Evolutionary conservation across 2,888 invertebrate genomes (phyloP).

Genomic region (Hyppa rectilinea): DNA sequence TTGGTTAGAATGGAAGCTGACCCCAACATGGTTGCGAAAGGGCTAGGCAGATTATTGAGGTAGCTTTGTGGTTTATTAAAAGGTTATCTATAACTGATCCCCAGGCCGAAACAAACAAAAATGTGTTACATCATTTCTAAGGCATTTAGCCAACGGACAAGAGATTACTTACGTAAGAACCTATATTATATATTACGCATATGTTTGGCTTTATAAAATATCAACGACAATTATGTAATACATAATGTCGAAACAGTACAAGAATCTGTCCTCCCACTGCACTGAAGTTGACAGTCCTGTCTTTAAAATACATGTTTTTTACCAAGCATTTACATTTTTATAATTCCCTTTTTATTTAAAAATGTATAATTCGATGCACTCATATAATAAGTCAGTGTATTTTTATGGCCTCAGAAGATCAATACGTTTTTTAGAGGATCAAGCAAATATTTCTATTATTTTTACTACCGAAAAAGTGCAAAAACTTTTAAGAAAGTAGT

Average conservation of each 20-base stretch:
- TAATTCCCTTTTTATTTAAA: not conserved
- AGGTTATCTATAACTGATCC: not conserved
- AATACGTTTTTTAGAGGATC: too few species aligned
- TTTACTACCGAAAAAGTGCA: too few species aligned
- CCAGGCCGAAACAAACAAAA: not conserved
- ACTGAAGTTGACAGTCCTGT: not conserved
- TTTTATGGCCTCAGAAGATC: too few species aligned
- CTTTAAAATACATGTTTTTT: not conserved
- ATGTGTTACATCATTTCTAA: not conserved
- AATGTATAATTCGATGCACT: not conserved
- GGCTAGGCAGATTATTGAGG: not conserved
- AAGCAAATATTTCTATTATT: too few species aligned
- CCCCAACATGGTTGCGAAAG: not conserved
- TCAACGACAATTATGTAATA: not conserved
- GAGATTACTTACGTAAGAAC: not conserved
- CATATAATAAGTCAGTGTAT: too few species aligned
- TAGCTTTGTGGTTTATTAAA: not conserved
- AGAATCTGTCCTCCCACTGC: too few species aligned
- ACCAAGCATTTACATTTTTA: too few species aligned
- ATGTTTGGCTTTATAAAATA: not conserved
- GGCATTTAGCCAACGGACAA: not conserved
- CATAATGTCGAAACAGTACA: not conserved
- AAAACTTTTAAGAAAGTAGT: too few species aligned
- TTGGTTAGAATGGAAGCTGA: not conserved
- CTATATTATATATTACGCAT: not conserved